These are phyloP conservation scores for Thumatha senex DNA, from an alignment of 2,888 invertebrate species.

Conservation along the genomic window DNA sequence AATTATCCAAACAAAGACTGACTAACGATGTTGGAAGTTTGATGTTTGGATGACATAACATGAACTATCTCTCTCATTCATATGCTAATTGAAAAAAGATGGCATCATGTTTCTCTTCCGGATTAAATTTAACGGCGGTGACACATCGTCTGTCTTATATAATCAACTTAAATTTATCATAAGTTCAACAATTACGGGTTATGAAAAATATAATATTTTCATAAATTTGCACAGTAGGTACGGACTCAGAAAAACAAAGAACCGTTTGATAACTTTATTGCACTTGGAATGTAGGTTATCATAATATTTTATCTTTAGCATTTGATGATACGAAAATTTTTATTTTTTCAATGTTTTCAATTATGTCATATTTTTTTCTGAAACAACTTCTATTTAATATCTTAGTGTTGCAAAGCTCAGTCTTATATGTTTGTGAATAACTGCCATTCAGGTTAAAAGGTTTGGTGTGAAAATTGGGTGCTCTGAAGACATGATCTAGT, in stretches of 20 bases:
- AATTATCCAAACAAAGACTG: background rate
- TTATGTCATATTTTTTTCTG: too few relatives aligned
- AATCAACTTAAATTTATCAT: background rate
- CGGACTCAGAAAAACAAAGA: background rate
- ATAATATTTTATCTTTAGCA: conserved; percentile 9
- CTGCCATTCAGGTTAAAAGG: too few relatives aligned
- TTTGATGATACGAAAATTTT: background rate
- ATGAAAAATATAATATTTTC: background rate
- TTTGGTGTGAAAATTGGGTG: too few relatives aligned
- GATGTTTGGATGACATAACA: background rate
- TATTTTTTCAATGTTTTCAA: too few relatives aligned
- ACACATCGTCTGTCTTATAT: conserved; percentile 1
- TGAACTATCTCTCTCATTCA: background rate
- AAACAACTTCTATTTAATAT: too few relatives aligned
- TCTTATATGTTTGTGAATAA: too few relatives aligned
- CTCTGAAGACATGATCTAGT: too few relatives aligned
- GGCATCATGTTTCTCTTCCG: conserved; percentile 3
- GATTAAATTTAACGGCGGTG: background rate
- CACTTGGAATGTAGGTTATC: conserved; percentile 11
- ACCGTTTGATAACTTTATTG: conserved; percentile 9
- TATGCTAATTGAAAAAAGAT: background rate
- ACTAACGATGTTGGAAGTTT: background rate
- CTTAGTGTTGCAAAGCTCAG: too few relatives aligned
- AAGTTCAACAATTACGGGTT: too few relatives aligned
- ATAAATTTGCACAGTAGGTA: conserved; percentile 1